These are phyloP conservation scores for Origma solitaria DNA, from an alignment of 2,113 vertebrate species.

Conservation along the genomic window DNA sequence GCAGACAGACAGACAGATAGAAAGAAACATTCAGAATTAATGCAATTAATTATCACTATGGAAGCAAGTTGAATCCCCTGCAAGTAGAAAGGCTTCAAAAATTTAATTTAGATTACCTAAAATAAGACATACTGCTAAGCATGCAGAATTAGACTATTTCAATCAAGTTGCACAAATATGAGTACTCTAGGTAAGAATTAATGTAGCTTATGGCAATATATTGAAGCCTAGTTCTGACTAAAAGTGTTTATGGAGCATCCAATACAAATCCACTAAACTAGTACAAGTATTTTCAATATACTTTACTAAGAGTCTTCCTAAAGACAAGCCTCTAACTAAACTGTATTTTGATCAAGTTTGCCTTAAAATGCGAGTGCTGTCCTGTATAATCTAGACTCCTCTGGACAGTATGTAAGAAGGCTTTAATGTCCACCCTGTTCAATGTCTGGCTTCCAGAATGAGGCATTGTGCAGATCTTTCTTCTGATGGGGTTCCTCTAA, in stretches of 20 bases:
- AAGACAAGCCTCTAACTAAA: neutral
- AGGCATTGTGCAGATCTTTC: neutral
- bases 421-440: neutral
- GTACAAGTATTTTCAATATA: neutral
- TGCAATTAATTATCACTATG: neutral
- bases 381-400: neutral
- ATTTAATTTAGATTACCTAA: neutral
- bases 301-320: neutral
- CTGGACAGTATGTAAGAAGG: neutral
- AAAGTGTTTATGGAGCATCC: neutral
- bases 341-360: neutral
- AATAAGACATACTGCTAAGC: neutral
- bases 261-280: neutral
- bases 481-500: neutral
- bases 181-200: neutral
- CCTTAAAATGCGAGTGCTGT: neutral
- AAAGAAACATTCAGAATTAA: neutral
- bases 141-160: neutral
- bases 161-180: neutral
- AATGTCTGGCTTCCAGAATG: neutral
- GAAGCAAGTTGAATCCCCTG: neutral
- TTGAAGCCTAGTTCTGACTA: neutral
- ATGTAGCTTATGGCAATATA: fast-evolving
- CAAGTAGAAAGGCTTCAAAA: neutral
- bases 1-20: neutral